Conservation (phyloP, 1,140 invertebrate genomes). For the Pollicipes pollicipes region DNA sequence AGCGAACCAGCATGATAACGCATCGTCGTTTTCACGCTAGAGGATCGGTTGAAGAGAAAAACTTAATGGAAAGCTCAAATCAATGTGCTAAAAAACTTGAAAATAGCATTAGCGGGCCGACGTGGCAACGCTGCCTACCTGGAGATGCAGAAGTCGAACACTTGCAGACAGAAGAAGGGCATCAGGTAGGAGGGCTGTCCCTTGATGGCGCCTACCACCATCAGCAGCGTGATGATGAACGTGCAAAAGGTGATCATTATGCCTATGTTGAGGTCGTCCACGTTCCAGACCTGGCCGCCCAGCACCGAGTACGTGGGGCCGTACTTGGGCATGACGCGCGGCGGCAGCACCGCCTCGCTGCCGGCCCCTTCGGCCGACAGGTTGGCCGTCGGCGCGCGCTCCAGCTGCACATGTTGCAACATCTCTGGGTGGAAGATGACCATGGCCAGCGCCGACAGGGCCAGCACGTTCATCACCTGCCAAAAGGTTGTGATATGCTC, state of each 20-base stretch:
- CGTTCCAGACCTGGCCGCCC: not conserved
- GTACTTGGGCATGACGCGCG: not conserved
- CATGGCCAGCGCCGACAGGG: conserved; percentile 47
- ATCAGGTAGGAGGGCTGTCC: conserved; percentile 60
- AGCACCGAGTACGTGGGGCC: not conserved
- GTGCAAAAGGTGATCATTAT: conserved; percentile 57
- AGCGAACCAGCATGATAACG: not conserved
- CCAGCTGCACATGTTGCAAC: conserved; percentile 7
- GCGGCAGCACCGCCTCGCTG: conserved; percentile 12
- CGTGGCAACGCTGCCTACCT: conserved; percentile 30
- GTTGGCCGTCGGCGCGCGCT: not conserved
- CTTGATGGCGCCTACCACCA: conserved; percentile 63
- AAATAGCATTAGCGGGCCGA: too few relatives aligned
- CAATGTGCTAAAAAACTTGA: too few relatives aligned
- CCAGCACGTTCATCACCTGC: conserved; percentile 49
- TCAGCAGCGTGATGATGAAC: conserved; percentile 53
- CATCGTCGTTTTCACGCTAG: not conserved
- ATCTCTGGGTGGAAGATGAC: conserved; percentile 45
- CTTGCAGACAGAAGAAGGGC: conserved; percentile 71
- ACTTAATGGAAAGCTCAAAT: too few relatives aligned
- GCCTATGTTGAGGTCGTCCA: conserved; percentile 54
- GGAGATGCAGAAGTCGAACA: conserved; percentile 72
- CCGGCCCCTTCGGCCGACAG: conserved; percentile 11
- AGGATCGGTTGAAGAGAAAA: too few relatives aligned
- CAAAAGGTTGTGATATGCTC: not conserved